Percentiles rank a stretch among this genome's conserved stretches.
Conservation (phyloP, 2,797 vertebrate species). For the Aselliscus stoliczkanus region DNA sequence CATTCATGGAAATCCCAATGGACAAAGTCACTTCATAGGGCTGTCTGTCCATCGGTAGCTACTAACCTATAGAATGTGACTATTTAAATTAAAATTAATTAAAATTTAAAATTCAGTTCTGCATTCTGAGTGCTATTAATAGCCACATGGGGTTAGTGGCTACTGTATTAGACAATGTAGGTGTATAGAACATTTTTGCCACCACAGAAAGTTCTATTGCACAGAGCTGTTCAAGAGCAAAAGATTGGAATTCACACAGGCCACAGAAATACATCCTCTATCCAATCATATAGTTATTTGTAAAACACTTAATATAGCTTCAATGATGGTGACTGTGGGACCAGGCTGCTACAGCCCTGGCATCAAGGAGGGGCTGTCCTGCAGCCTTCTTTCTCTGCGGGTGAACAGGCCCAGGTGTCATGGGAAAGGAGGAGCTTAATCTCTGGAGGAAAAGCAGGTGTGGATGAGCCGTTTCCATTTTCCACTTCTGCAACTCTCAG, state of each 20-base stretch:
- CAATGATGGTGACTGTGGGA: neutral
- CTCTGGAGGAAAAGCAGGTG: slow-evolving; percentile 82
- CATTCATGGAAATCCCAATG: neutral
- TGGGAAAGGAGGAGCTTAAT: slow-evolving; percentile 59
- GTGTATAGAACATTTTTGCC: neutral
- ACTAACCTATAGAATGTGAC: neutral
- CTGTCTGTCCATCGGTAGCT: neutral
- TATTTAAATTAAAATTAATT: slow-evolving; percentile 26
- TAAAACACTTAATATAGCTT: neutral
- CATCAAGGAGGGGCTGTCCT: neutral
- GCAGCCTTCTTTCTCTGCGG: neutral
- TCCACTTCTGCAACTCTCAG: slow-evolving; percentile 79
- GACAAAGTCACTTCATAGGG: neutral
- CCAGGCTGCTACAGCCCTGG: neutral
- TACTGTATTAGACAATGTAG: neutral
- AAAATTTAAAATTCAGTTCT: neutral
- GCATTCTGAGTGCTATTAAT: neutral
- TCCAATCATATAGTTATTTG: neutral
- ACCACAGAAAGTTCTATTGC: neutral
- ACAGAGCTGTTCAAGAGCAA: neutral
- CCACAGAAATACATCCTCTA: neutral
- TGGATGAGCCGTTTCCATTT: slow-evolving; percentile 81
- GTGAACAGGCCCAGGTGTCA: neutral
- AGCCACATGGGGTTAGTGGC: neutral
- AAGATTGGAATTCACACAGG: neutral